Base-by-base conservation (phyloP, 2,888 invertebrate species). In the Dilophus febrilis region DNA sequence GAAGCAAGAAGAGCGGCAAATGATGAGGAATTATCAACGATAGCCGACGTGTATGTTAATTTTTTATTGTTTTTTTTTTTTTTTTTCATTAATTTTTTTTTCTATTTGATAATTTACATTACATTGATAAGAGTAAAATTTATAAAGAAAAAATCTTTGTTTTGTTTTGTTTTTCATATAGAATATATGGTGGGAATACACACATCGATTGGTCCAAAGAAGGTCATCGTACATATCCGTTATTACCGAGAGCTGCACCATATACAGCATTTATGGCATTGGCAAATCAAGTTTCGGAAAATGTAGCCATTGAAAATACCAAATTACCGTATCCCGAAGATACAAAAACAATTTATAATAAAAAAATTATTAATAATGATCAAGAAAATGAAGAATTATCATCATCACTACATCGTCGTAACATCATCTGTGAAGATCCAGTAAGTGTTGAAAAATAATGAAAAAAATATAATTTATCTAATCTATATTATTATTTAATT, bases 1-100 rank as follows among this genome's bases (percentile, higher is more conserved):
- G 92, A 92, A 68, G 76, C 90, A 51, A 72, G 91, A 51, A 73
- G 91, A 61, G 91, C 86, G 52, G 81, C 86, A 41, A 91, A 88
- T 65, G 91, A 91, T 66, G 90, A 92, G 60, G 74, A 81, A 59
- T 67, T 91, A 50, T 75, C 80, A 49, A 83, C 86, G 42, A 84
- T 92, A 59, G 88, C 91, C 50, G 81, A 88, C 58, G 79, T 80
- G 91, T 91, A 70, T 74, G 76, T 67, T 40, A n/a, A n/a, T n/a
- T n/a, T n/a, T n/a, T n/a, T n/a, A n/a, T n/a, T n/a, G n/a, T n/a
- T 40, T 44, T 27, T 33, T 46, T 18, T 38, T 35, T 17, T 35
- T 7, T 33, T 40, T 40, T 45, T 42, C 19, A 17, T 17, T 33
- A 41, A 40, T 40, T 28, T 27, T 41, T 40, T 12, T 29, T 12